A percentile compares a stretch with the other conserved stretches of the same genome.
phyloP scores from a whole-genome alignment of 2,888 invertebrate genomes.

The Lacanobia oleracea region DNA sequence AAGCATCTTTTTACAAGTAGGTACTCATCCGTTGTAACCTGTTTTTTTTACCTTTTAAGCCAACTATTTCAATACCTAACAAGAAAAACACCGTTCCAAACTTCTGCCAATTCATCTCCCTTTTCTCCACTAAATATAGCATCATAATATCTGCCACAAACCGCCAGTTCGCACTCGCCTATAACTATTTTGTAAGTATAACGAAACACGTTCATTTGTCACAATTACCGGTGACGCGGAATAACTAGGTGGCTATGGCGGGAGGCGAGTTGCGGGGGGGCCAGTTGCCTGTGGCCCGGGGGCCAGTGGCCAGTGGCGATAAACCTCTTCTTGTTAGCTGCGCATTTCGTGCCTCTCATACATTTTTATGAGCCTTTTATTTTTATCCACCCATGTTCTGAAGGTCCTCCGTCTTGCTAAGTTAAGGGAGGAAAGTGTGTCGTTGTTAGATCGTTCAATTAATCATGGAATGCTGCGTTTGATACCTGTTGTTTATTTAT shows the following conservation, averaged over 20 bases:
- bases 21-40: too few relatives aligned
- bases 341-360: conserved; percentile 84
- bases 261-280: conserved; percentile 35
- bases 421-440: conserved; percentile 30
- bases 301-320: conserved; percentile 59
- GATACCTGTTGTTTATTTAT: not conserved
- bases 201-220: conserved; percentile 85
- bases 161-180: conserved; percentile 19
- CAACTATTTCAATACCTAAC: not conserved
- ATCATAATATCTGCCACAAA: conserved; percentile 19
- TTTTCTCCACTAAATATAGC: conserved; percentile 22
- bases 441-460: conserved; percentile 45
- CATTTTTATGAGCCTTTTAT: conserved; percentile 88
- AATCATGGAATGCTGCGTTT: conserved; percentile 25
- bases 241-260: conserved; percentile 80
- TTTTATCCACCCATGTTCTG: conserved; percentile 87
- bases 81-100: conserved; percentile 3
- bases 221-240: conserved; percentile 89
- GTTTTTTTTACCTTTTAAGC: not conserved
- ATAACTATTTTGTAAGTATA: conserved; percentile 72
- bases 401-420: conserved; percentile 52
- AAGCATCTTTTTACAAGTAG: too few relatives aligned
- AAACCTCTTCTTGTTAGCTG: conserved; percentile 82
- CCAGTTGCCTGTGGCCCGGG: conserved; percentile 52
- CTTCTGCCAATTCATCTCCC: conserved; percentile 1